Base-by-base conservation (phyloP, 2,113 vertebrate species). In the Gavia stellata region DNA sequence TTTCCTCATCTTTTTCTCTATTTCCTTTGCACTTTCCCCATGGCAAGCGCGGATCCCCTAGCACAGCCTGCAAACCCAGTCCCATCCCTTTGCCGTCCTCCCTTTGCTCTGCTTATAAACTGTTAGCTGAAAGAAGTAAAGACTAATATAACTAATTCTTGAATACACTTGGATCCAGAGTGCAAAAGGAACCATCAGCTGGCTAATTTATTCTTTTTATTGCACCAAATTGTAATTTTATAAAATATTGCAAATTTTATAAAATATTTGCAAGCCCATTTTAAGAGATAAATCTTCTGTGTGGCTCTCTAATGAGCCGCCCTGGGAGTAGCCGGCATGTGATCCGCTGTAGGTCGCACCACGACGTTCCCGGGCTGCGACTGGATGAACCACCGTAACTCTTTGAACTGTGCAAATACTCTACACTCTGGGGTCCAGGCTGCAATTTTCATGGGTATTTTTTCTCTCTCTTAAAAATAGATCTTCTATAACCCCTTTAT, bases 241-340 rank as follows among this genome's bases (percentile, higher is more conserved):
- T 97, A 94, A 97, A 97, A 97, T 96, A 94, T 61, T 82, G 93
- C 96, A 97, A 96, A 96, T 95, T 97, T 95, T 95, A 97, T 97
- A 97, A 97, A 97, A 96, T 97, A 94, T 97, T 97, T 96, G 96
- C 91, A 58, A 94, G 94, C 94, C 94, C 91, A 77, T 96, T 97
- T 97, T 97, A 71, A 88, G 95, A 94, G 91, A 95, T 96, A 97
- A 96, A 97, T 96, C 95, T 93, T 95, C 53, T 66, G 87, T 73
- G 89, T 91, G 95, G 93, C 97, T 96, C 92, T 94, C 93, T 97
- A 95, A 95, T 95, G 94, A 97, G 95, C 85, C 89, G 50, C 87
- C 91, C 89, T 96, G 91, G 94, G 97, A 96, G 92, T 1, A 96
- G 94, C 66, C 2, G 0, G 89, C 93, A 85, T 93, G 94, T 95